Evolutionary conservation across 1,140 invertebrate genomes (phyloP).

Genomic region (Agrilus planipennis): DNA sequence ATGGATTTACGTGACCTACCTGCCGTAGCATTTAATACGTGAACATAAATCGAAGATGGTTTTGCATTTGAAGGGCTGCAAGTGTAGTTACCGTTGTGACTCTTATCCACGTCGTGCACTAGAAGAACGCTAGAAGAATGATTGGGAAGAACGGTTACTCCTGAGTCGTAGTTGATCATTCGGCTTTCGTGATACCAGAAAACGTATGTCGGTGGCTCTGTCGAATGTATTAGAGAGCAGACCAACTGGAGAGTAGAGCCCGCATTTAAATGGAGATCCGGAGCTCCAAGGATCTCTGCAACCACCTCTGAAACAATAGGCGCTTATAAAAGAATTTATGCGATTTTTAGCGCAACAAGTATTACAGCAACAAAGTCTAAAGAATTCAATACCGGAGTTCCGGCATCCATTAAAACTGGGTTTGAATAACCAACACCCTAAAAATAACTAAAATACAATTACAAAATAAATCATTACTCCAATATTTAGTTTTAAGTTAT

Average conservation of each 20-base stretch:
- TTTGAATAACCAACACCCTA: no score
- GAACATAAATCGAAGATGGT: conserved; percentile 53
- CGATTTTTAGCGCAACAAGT: no score
- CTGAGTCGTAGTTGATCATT: conserved; percentile 61
- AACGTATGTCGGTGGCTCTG: conserved; percentile 62
- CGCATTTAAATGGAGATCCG: conserved; percentile 62
- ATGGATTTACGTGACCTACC: no score
- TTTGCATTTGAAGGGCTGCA: conserved; percentile 58
- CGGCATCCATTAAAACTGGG: no score
- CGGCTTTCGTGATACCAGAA: conserved; percentile 67
- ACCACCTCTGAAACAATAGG: conserved; percentile 55
- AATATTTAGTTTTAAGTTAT: no score
- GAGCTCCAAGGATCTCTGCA: conserved; percentile 61
- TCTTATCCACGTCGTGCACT: conserved; percentile 42
- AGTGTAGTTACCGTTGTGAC: conserved; percentile 54
- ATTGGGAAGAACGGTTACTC: conserved; percentile 35
- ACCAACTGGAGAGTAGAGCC: conserved; percentile 58
- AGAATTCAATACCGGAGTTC: no score
- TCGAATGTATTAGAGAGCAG: conserved; percentile 57
- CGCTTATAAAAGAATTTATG: no score
- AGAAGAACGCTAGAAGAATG: conserved; percentile 41
- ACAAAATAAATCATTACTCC: no score
- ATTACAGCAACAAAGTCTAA: no score
- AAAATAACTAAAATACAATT: no score
- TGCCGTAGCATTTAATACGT: conserved; percentile 43